These are phyloP conservation scores for Probosciger aterrimus DNA, from an alignment of 2,113 vertebrate genomes.

Conservation along the genomic window DNA sequence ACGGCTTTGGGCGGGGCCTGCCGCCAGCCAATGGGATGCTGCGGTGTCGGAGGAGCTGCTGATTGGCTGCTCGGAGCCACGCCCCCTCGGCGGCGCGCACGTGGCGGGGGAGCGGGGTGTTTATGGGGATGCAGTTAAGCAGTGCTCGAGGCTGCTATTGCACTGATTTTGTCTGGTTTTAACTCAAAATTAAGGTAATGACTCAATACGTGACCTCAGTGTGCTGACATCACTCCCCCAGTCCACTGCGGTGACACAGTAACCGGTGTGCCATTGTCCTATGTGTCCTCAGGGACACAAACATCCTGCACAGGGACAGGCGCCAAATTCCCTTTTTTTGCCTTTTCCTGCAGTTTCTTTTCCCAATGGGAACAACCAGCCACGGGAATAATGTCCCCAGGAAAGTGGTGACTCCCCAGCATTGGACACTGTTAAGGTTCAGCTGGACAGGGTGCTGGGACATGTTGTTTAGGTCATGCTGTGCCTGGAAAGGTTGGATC, in stretches of 20 bases:
- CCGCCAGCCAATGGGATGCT: background rate
- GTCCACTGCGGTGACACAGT: accelerated
- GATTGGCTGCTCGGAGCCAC: background rate
- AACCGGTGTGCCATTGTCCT: accelerated
- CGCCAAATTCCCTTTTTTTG: background rate
- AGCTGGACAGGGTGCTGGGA: background rate
- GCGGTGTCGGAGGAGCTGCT: too few relatives aligned
- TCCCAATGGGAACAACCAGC: background rate
- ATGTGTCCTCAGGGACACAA: too few relatives aligned
- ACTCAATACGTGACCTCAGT: background rate
- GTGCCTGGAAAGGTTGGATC: background rate
- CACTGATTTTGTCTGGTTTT: background rate
- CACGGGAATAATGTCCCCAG: background rate
- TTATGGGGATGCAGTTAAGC: accelerated
- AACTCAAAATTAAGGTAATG: background rate
- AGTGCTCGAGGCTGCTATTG: too few relatives aligned
- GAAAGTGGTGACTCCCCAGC: background rate
- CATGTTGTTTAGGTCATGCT: background rate
- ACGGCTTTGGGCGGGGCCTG: background rate
- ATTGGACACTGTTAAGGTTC: background rate
- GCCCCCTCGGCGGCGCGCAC: background rate
- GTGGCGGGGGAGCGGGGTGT: background rate
- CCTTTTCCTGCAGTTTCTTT: background rate
- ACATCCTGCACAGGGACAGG: too few relatives aligned
- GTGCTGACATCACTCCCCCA: background rate